phyloP scores from a whole-genome alignment of 1,140 invertebrate species.

The Polyergus mexicanus region DNA sequence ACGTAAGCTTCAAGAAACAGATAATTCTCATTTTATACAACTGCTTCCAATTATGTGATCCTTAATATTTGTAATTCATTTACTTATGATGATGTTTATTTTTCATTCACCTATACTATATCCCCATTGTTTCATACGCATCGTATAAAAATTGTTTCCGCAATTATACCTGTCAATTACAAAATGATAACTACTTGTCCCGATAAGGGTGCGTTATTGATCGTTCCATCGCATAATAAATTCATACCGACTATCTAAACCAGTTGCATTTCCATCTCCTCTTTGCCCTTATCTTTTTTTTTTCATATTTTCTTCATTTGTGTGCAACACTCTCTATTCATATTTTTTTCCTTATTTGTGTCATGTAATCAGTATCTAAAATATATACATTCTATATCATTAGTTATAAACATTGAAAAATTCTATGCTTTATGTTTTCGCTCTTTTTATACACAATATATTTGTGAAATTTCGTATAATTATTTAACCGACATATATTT shows the following conservation, averaged over 20 bases:
- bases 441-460: neutral
- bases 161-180: constrained; percentile 66
- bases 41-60: constrained; percentile 14
- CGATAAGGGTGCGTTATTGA: constrained; percentile 46
- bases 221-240: constrained; percentile 67
- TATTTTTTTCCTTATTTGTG: neutral
- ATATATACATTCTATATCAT: neutral
- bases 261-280: constrained; percentile 42
- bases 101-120: constrained; percentile 66
- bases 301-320: constrained; percentile 48
- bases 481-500: neutral
- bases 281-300: neutral
- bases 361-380: neutral
- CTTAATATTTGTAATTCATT: constrained; percentile 61
- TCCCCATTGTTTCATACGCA: constrained; percentile 28
- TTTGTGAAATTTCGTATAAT: neutral
- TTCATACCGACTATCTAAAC: constrained; percentile 64
- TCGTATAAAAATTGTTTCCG: constrained; percentile 25
- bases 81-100: constrained; percentile 47
- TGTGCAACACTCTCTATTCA: neutral
- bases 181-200: constrained; percentile 67
- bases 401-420: neutral
- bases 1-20: neutral
- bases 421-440: neutral
- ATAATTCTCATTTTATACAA: neutral